Evolutionary conservation across 1,140 invertebrate species (phyloP), one percentile per base, ranked within the genome.

Genomic region (Brachionus rotundiformis): DNA sequence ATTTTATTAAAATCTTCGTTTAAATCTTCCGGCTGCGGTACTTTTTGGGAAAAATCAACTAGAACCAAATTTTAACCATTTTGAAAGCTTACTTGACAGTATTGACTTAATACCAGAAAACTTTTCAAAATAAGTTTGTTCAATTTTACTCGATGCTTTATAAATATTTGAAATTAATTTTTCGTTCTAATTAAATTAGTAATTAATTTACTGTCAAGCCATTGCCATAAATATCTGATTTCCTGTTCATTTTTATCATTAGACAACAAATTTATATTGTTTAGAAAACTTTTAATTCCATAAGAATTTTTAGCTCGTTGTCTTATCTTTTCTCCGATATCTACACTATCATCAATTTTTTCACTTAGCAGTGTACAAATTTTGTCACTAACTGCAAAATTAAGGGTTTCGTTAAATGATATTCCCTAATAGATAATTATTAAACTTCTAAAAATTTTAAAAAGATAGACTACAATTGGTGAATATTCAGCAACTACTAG

Each of bases 301-400:
- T 79, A 79, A 29, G 29, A 54, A 4, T 79, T 41, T 27, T 16
- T 41, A 10, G 76, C 76, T 79, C 76, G 54, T 7, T 79, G n/a
- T 63, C 25, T 79, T 8, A 79, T 79, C 59, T 36, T 31, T 59
- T 79, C 76, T 11, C 76, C 76, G 13, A 79, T 79, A 10, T 79
- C 76, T 25, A 54, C 3, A 31, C 59, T 47, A 19, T 54, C 25
- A 36, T 79, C 25, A 13, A 73, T 44, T 25, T 41, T 23, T 11
- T 41, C 6, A 8, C 23, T 23, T 10, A 8, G 11, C 25, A 73
- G 1, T 25, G 39, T 25, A 10, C 25, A 25, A 8, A 73, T n/a
- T 73, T 41, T 73, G 27, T 73, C 68, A 27, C 36, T 44, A 3
- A 27, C n/a, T 11, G n/a, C 68, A 23, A 73, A n/a, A 44, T 73